Base-by-base conservation (phyloP, 2,888 invertebrate species). In the Cataglyphis cursor region DNA sequence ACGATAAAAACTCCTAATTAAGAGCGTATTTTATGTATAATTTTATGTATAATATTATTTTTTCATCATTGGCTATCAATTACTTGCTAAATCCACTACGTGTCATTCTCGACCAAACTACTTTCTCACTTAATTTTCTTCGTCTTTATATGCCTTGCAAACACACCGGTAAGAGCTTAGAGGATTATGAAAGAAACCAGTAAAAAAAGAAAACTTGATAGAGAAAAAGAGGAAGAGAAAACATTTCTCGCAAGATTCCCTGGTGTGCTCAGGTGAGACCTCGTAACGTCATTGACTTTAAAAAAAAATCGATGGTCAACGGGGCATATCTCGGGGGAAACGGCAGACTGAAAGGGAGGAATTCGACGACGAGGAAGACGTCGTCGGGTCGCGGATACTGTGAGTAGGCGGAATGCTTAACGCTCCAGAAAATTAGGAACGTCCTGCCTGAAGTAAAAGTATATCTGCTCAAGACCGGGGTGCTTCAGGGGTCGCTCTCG, bases 391-490 rank as follows among this genome's bases (percentile, higher is more conserved):
- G 66, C 76, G 54, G 35, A 44, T 70, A 80, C 18, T 70, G 57
- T 44, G 78, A 80, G 78, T 70, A 80, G 70, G 72, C 44, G 76
- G 85, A 70, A 85, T 64, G 81, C 75, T 86, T 87, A 87, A 83
- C 87, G 85, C 83, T 85, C 83, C 75, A 74, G 81, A 84, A 87
- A 86, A 87, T 87, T 86, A 83, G 76, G 68, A 76, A 72, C 81
- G 82, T 72, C 66, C 65, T 70, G 59, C 59, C 57, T 38, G 48
- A 64, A 84, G 82, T 70, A 82, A 82, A 84, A 78, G 72, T 82
- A 74, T 83, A 74, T 74, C 72, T 80, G 70, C 41, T 15, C 62
- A 62, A 62, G 73, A 73, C 51, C 51, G 28, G 48, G 28, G 48
- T 62, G 31, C 54, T 61, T 24, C 51, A 31, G 31, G 24, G 48